Base-by-base conservation (phyloP, 2,888 invertebrate genomes). In the Callinectes sapidus region DNA sequence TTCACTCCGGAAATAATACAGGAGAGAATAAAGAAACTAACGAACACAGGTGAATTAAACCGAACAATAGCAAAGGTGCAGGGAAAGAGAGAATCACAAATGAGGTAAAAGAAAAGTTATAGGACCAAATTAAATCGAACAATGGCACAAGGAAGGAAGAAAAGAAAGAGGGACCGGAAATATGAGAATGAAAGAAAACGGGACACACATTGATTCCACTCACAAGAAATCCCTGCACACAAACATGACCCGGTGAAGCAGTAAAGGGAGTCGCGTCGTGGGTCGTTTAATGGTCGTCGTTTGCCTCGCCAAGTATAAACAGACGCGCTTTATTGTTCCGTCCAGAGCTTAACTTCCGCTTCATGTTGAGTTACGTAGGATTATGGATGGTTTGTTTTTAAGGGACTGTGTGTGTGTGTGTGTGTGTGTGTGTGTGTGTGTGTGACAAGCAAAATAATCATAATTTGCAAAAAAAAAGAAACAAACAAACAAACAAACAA, bases 221-320 rank as follows among this genome's bases (percentile, higher is more conserved):
- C 81, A 81, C 81, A 28, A 32, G 3, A 81, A 81, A n/a, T 32
- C 35, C 35, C 18, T 23, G 14, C 81, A 32, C 16, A 81, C 81
- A 81, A 35, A 35, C 35, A 81, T 6, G 81, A 16, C 1, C 13
- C 32, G 14, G 8, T 35, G 81, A 81, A 81, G 32, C 35, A n/a
- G 32, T 16, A 3, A 35, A 35, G 16, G 3, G 81, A 35, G 16
- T 81, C 81, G 16, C 35, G 81, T 35, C 81, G 14, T 32, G 28
- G 32, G 8, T 32, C 35, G 35, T 81, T 81, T 35, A 77, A 81
- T 81, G 81, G 81, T 16, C n/a, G 16, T 14, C 81, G 16, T 81
- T 32, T 35, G 18, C 81, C 81, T 81, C 35, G n/a, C 48, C 32
- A 81, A 81, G 81, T 81, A 81, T 81, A 81, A 81, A 81, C 81